Conservation (phyloP, 2,113 vertebrate species). For the Phyllostomus hastatus region DNA sequence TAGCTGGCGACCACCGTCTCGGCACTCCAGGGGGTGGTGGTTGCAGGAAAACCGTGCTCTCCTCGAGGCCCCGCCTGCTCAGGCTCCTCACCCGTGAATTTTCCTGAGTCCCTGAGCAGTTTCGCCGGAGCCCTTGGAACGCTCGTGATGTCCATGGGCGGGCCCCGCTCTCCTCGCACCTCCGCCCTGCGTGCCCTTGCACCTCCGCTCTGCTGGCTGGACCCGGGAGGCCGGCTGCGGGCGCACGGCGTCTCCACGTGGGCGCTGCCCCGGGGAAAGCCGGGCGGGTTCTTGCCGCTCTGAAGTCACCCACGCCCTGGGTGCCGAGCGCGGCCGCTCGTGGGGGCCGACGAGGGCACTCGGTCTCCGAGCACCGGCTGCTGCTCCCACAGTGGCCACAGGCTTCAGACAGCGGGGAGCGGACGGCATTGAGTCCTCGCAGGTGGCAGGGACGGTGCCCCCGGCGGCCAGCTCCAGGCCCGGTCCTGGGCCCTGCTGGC, state of each 20-base stretch:
- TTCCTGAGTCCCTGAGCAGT: not conserved
- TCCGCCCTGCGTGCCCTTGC: rapidly evolving
- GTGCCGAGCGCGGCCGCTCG: too few species aligned
- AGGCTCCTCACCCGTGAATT: not conserved
- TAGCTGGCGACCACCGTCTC: not conserved
- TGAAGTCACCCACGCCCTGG: too few species aligned
- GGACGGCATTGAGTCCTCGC: too few species aligned
- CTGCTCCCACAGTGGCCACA: too few species aligned
- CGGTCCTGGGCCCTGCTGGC: rapidly evolving
- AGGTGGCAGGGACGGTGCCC: too few species aligned
- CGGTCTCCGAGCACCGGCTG: not conserved
- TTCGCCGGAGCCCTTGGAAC: not conserved
- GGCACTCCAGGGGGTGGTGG: too few species aligned
- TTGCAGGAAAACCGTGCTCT: not conserved
- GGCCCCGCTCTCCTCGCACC: not conserved
- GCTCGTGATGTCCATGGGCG: not conserved
- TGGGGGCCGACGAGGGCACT: not conserved
- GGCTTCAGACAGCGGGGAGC: not conserved
- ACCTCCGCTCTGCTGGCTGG: not conserved
- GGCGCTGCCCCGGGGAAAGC: too few species aligned
- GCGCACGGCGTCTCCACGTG: too few species aligned
- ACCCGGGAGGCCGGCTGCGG: not conserved
- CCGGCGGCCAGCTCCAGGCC: rapidly evolving
- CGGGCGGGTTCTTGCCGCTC: too few species aligned
- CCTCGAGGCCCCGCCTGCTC: not conserved